Evolutionary conservation across 2,113 vertebrate species (phyloP).

Genomic region (Steatornis caripensis): DNA sequence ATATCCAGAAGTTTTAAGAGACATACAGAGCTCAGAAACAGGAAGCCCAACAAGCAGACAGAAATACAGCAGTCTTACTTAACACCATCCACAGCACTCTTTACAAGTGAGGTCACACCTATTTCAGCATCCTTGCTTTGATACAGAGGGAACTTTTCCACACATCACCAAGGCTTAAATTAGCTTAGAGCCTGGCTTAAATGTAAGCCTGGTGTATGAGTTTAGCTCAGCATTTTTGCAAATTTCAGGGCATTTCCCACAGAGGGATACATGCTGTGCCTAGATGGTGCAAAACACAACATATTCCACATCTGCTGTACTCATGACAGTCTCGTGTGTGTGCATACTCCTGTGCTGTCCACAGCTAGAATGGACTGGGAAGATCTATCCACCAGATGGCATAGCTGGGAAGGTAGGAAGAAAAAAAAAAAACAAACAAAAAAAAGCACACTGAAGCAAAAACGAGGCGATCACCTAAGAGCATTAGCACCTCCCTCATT

Average conservation of each 20-base stretch:
- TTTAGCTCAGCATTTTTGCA: neutral
- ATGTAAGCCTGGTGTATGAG: neutral
- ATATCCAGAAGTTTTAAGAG: neutral
- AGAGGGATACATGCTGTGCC: fast-evolving
- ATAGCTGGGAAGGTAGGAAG: constrained; percentile 18
- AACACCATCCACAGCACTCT: neutral
- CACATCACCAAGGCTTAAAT: neutral
- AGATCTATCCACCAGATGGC: constrained; percentile 58
- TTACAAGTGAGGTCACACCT: neutral
- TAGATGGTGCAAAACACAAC: neutral
- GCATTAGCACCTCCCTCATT: neutral
- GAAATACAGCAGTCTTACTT: neutral
- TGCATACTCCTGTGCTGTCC: neutral
- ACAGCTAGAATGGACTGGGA: neutral
- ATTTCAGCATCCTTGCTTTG: neutral
- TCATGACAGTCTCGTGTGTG: neutral
- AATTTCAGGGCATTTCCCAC: neutral
- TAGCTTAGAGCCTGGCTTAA: neutral
- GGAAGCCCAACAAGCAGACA: neutral
- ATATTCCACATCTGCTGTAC: neutral
- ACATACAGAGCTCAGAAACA: neutral
- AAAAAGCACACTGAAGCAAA: neutral
- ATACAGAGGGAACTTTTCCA: neutral
- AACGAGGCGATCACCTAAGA: neutral
- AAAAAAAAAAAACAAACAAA: neutral